phyloP scores from a whole-genome alignment of 2,113 vertebrate species.

The Antechinus flavipes region DNA sequence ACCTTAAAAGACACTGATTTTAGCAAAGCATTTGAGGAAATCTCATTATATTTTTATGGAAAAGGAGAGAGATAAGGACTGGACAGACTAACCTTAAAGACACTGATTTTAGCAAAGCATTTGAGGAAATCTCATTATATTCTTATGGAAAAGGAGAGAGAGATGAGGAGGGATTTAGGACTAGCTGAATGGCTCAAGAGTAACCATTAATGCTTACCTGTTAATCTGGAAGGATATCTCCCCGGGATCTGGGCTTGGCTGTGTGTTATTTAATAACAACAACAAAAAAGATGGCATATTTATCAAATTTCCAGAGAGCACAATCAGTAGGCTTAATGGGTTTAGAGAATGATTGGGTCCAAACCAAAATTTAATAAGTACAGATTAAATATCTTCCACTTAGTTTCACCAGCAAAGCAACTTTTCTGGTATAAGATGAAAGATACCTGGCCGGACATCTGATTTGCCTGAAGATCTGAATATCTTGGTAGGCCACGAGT shows the following conservation, averaged over 20 bases:
- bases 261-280: background rate
- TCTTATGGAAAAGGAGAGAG: too few relatives aligned
- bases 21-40: too few relatives aligned
- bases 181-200: background rate
- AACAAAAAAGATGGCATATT: background rate
- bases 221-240: background rate
- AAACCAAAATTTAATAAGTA: too few relatives aligned
- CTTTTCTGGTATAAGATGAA: background rate
- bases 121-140: too few relatives aligned
- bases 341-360: too few relatives aligned
- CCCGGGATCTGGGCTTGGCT: background rate
- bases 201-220: background rate
- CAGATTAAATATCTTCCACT: background rate
- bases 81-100: too few relatives aligned
- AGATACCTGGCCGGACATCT: background rate
- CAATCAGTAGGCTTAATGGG: too few relatives aligned
- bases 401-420: background rate
- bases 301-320: background rate
- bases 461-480: background rate
- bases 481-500: background rate
- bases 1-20: too few relatives aligned
- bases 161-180: background rate
- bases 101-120: too few relatives aligned
- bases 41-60: too few relatives aligned
- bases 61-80: background rate